Conservation (phyloP, 2,888 invertebrate genomes). For the Sialis lutaria region DNA sequence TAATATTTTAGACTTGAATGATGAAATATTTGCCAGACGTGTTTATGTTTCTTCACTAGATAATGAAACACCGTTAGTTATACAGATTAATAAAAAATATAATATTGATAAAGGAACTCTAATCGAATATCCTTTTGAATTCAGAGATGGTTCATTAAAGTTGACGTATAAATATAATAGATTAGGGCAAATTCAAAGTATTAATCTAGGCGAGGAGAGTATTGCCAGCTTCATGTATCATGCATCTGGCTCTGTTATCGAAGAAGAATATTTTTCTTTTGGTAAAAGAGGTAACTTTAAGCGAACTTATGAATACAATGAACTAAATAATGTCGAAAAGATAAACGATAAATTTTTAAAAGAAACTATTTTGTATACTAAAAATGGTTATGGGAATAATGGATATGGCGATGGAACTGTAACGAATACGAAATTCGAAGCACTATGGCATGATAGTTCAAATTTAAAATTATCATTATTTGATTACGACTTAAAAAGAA, state of each 20-base stretch:
- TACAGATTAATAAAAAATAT: background rate
- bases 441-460: conserved; percentile 7
- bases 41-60: background rate
- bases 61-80: background rate
- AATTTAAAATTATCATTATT: background rate
- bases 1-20: background rate
- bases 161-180: conserved; percentile 5
- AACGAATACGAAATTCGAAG: conserved; percentile 9
- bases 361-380: conserved; percentile 9
- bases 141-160: conserved; percentile 3
- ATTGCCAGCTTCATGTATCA: background rate
- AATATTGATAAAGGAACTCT: background rate
- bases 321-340: conserved; percentile 9
- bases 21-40: background rate
- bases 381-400: conserved; percentile 11
- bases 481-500: background rate
- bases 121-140: background rate
- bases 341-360: conserved; percentile 9
- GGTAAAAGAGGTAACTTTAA: background rate
- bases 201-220: conserved; percentile 2
- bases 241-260: background rate
- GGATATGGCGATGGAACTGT: conserved; percentile 10
- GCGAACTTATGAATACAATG: conserved; percentile 5
- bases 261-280: background rate
- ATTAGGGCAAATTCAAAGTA: conserved; percentile 5